Evolutionary conservation across 1,140 invertebrate species (phyloP).

Genomic region (Ganaspis sp.): DNA sequence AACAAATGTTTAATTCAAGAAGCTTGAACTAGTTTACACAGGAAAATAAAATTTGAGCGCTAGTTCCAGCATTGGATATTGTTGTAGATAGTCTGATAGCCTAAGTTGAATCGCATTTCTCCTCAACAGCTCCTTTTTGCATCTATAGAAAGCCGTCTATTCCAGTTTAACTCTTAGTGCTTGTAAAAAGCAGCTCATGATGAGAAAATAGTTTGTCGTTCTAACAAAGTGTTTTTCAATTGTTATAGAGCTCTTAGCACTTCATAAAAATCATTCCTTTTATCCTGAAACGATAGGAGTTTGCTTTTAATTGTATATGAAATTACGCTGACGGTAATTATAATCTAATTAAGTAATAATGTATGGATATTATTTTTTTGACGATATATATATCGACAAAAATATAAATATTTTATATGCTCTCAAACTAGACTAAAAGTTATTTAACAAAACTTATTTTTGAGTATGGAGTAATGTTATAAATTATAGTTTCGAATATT

Average conservation of each 20-base stretch:
- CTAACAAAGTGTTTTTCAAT: background rate
- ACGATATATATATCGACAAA: too few species aligned
- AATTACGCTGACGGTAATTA: background rate
- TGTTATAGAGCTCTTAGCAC: background rate
- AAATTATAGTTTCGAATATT: too few species aligned
- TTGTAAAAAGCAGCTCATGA: background rate
- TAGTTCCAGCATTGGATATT: background rate
- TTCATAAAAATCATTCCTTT: background rate
- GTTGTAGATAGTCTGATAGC: constrained; percentile 9
- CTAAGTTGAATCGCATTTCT: background rate
- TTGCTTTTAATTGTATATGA: background rate
- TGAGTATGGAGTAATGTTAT: too few species aligned
- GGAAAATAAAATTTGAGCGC: background rate
- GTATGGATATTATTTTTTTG: too few species aligned
- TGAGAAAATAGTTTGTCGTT: background rate
- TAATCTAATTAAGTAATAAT: too few species aligned
- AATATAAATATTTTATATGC: too few species aligned
- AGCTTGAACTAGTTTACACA: background rate
- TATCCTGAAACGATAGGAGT: background rate
- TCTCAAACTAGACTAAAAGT: too few species aligned
- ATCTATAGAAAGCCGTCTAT: background rate
- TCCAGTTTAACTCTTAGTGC: background rate
- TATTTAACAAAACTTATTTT: too few species aligned
- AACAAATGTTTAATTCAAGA: background rate
- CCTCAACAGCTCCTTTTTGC: background rate